phyloP scores from a whole-genome alignment of 30 jellyfish, hydroid and myxozoan genomes.

The Aurelia sp. region DNA sequence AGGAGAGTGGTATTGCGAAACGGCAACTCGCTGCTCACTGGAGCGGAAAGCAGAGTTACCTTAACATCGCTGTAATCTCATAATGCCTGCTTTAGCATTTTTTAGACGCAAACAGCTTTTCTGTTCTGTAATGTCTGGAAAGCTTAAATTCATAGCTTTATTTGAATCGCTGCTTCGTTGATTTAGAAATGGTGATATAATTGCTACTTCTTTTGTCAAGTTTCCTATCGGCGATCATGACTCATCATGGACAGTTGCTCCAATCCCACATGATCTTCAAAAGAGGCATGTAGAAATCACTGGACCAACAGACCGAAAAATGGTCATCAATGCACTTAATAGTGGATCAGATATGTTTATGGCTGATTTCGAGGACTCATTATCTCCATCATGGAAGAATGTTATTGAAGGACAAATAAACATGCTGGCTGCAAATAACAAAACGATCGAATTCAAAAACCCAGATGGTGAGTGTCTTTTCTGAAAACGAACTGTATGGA shows the following conservation, averaged over 20 bases:
- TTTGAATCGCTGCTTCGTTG: too few relatives aligned
- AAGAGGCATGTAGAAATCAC: slow-evolving; percentile 90
- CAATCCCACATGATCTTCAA: slow-evolving; percentile 86
- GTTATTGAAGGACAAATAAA: slow-evolving; percentile 86
- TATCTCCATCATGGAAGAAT: slow-evolving; percentile 90
- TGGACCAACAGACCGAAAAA: slow-evolving; percentile 92
- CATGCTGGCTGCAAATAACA: slow-evolving; percentile 80
- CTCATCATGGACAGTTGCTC: slow-evolving; percentile 84
- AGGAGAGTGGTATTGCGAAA: too few relatives aligned
- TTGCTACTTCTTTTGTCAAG: slow-evolving; percentile 27
- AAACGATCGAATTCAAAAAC: slow-evolving; percentile 68
- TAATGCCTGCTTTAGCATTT: too few relatives aligned
- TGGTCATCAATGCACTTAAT: slow-evolving; percentile 94
- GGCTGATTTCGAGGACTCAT: slow-evolving; percentile 97
- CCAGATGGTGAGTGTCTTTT: slow-evolving; percentile 85
- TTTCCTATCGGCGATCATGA: slow-evolving; percentile 81
- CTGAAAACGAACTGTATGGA: too few relatives aligned
- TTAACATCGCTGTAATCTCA: too few relatives aligned
- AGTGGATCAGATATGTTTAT: slow-evolving; percentile 96
- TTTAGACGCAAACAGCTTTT: too few relatives aligned
- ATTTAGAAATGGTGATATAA: too few relatives aligned
- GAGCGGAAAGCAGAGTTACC: too few relatives aligned
- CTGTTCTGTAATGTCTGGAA: too few relatives aligned
- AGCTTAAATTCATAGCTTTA: too few relatives aligned
- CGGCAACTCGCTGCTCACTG: too few relatives aligned